phyloP scores from a whole-genome alignment of 1,140 invertebrate genomes.

The Ips nitidus region DNA sequence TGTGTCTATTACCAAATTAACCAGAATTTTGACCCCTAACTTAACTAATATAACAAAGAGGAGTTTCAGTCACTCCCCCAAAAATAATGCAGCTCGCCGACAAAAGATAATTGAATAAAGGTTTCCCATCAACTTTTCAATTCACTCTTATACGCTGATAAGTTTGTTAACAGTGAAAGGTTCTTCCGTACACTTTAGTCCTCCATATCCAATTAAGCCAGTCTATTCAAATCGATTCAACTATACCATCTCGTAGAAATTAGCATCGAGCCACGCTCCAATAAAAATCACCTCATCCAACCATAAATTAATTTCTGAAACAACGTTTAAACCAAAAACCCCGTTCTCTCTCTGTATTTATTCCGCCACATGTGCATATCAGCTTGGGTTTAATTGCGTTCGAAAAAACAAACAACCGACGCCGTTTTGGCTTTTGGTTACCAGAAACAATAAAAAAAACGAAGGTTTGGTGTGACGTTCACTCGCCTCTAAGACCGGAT shows the following conservation, averaged over 20 bases:
- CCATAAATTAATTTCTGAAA: constrained; percentile 1
- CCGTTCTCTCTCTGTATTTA: background rate
- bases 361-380: constrained; percentile 10
- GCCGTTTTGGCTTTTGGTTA: constrained; percentile 14
- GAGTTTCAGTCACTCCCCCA: background rate
- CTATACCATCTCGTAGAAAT: no score
- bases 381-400: constrained; percentile 12
- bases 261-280: background rate
- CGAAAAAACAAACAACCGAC: constrained; percentile 18
- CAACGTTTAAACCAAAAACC: constrained; percentile 1
- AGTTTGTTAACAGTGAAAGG: no score
- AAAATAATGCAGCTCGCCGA: background rate
- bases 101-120: background rate
- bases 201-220: no score
- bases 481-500: constrained; percentile 3
- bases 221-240: no score
- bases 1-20: no score
- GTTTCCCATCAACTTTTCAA: background rate
- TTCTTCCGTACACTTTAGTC: no score
- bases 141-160: no score
- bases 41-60: no score
- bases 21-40: no score
- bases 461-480: constrained; percentile 2
- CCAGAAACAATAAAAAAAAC: constrained; percentile 15
- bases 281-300: background rate